These are phyloP conservation scores for Alfaro cultratus DNA, from an alignment of 2,797 vertebrate genomes.

Conservation along the genomic window DNA sequence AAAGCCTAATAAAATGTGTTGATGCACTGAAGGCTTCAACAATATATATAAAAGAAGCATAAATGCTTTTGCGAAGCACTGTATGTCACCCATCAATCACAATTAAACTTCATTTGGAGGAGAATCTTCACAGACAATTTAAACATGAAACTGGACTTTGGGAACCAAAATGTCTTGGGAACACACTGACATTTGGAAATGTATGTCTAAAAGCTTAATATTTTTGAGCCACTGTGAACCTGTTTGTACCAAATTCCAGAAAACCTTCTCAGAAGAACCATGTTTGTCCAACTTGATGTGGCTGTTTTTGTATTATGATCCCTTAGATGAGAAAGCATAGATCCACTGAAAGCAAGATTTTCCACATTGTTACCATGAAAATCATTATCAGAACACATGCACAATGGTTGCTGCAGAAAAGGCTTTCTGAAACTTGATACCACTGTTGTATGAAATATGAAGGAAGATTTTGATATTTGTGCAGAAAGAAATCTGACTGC, in stretches of 20 bases:
- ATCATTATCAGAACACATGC: slow-evolving; percentile 52
- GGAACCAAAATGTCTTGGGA: slow-evolving; percentile 7
- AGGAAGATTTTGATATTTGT: slow-evolving; percentile 26
- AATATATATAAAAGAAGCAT: neutral
- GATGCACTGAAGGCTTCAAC: neutral
- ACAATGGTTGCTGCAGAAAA: slow-evolving; percentile 25
- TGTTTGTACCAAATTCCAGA: slow-evolving; percentile 68
- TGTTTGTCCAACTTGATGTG: slow-evolving; percentile 39
- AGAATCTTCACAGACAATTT: neutral
- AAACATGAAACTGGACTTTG: slow-evolving; percentile 3
- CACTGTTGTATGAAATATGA: slow-evolving; percentile 46
- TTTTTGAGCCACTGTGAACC: slow-evolving; percentile 55
- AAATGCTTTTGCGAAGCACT: neutral
- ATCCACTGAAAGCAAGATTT: slow-evolving; percentile 37
- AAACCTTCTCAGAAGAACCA: slow-evolving; percentile 58
- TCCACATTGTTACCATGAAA: slow-evolving; percentile 48
- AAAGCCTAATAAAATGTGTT: neutral
- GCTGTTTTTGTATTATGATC: slow-evolving; percentile 60
- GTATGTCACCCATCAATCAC: neutral
- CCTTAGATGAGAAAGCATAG: slow-evolving; percentile 34
- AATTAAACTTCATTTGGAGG: neutral
- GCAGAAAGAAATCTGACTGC: slow-evolving; percentile 20
- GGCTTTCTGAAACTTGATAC: slow-evolving; percentile 71
- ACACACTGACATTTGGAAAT: neutral
- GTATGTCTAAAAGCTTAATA: neutral